Percentiles rank a stretch among this genome's conserved stretches.
Evolutionary conservation across 2,113 vertebrate species (phyloP).

Genomic region (Oostethus manadensis): DNA sequence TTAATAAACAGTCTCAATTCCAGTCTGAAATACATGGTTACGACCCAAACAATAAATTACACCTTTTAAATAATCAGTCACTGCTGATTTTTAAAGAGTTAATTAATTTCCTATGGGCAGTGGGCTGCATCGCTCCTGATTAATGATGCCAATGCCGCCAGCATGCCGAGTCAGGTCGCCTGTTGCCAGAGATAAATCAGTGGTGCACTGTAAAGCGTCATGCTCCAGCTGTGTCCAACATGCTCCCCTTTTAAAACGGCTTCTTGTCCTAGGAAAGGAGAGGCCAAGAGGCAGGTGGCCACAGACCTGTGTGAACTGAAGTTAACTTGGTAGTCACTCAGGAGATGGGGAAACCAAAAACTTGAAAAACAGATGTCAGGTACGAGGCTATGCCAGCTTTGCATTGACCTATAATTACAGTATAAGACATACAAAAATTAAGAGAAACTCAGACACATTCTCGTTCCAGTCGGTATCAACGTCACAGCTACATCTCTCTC

Average conservation of each 20-base stretch:
- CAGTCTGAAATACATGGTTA: neutral
- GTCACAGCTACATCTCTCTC: no score
- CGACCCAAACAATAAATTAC: slow-evolving; percentile 20
- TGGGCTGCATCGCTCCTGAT: slow-evolving; percentile 54
- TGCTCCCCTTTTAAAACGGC: slow-evolving; percentile 38
- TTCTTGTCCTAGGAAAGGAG: slow-evolving; percentile 34
- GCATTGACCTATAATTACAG: neutral
- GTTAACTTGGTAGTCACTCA: slow-evolving; percentile 18
- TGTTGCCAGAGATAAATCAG: slow-evolving; percentile 65
- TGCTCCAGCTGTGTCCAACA: slow-evolving; percentile 58
- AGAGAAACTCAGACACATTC: no score
- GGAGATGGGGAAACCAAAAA: slow-evolving; percentile 4
- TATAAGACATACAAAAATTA: neutral
- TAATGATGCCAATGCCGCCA: slow-evolving; percentile 58
- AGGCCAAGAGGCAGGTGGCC: slow-evolving; percentile 11
- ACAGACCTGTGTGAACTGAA: slow-evolving; percentile 26
- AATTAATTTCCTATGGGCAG: slow-evolving; percentile 66
- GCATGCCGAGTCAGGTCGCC: slow-evolving; percentile 47
- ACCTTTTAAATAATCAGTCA: slow-evolving; percentile 47
- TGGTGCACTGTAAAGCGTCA: slow-evolving; percentile 26
- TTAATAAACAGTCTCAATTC: neutral
- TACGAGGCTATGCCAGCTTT: neutral
- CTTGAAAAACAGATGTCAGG: neutral
- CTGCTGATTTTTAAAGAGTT: slow-evolving; percentile 60
- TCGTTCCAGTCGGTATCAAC: no score